These are phyloP conservation scores for Drosophila tristis DNA, from an alignment of 1,140 invertebrate species.

Conservation along the genomic window DNA sequence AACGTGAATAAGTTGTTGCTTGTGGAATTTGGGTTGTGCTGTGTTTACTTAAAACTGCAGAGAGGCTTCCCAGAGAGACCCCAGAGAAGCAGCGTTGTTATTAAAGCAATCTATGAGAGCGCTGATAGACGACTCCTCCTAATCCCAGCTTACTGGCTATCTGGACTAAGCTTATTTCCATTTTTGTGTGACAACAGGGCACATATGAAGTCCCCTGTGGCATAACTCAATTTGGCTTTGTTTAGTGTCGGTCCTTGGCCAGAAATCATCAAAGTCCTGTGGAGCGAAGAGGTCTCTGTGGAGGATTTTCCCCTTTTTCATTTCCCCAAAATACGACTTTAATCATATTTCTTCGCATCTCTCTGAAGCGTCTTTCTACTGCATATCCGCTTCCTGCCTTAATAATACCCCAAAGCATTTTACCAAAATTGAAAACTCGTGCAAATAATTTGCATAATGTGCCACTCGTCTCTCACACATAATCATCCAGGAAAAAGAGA, in stretches of 20 bases:
- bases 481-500: conserved; percentile 6
- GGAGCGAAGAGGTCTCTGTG: conserved; percentile 11
- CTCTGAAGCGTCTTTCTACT: conserved; percentile 32
- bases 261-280: conserved; percentile 24
- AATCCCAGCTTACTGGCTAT: conserved; percentile 31
- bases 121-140: conserved; percentile 3
- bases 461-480: conserved; percentile 24
- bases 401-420: conserved; percentile 74
- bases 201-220: conserved; percentile 17
- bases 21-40: conserved; percentile 42
- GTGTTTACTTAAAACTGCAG: conserved; percentile 64
- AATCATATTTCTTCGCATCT: conserved; percentile 64
- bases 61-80: conserved; percentile 20
- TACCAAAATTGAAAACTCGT: conserved; percentile 79
- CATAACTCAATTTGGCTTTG: conserved; percentile 59
- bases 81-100: conserved; percentile 15
- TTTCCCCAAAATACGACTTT: conserved; percentile 64
- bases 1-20: conserved; percentile 75
- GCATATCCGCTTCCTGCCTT: conserved; percentile 23
- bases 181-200: not conserved
- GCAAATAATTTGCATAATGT: conserved; percentile 80
- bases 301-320: conserved; percentile 17
- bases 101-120: conserved; percentile 35
- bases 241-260: conserved; percentile 8
- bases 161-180: conserved; percentile 43